phyloP scores from a whole-genome alignment of 2,888 invertebrate species.

The Cantharis flavilabris region DNA sequence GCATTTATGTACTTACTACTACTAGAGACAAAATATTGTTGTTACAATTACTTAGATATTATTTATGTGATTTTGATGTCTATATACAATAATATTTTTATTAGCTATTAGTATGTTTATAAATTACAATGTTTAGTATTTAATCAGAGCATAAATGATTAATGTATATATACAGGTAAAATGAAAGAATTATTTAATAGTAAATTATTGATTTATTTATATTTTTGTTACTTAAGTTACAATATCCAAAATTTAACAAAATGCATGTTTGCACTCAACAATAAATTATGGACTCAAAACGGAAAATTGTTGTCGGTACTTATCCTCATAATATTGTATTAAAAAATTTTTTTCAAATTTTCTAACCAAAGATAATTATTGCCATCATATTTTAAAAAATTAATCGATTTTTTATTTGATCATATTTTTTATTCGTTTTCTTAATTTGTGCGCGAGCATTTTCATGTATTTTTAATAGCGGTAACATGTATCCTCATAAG shows the following conservation, averaged over 20 bases:
- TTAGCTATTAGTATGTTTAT: constrained; percentile 38
- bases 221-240: constrained; percentile 5
- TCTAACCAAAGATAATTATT: background rate
- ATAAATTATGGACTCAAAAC: background rate
- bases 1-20: constrained; percentile 45
- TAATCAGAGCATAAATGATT: constrained; percentile 25
- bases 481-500: constrained; percentile 23
- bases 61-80: constrained; percentile 53
- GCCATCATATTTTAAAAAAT: background rate
- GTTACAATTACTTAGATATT: constrained; percentile 51
- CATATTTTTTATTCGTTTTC: background rate
- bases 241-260: background rate
- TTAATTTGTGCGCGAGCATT: constrained; percentile 13
- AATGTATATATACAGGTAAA: constrained; percentile 27
- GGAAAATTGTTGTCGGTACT: background rate
- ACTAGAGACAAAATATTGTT: constrained; percentile 46
- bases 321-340: background rate
- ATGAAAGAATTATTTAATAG: constrained; percentile 13
- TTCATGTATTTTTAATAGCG: constrained; percentile 12
- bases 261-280: background rate
- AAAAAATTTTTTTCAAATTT: background rate
- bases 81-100: constrained; percentile 38
- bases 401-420: background rate
- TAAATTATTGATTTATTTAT: constrained; percentile 4
- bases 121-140: constrained; percentile 27